A percentile compares a stretch with the other conserved stretches of the same genome.
These are phyloP conservation scores for Carposina sasakii DNA, from an alignment of 1,140 invertebrate species.

Conservation along the genomic window DNA sequence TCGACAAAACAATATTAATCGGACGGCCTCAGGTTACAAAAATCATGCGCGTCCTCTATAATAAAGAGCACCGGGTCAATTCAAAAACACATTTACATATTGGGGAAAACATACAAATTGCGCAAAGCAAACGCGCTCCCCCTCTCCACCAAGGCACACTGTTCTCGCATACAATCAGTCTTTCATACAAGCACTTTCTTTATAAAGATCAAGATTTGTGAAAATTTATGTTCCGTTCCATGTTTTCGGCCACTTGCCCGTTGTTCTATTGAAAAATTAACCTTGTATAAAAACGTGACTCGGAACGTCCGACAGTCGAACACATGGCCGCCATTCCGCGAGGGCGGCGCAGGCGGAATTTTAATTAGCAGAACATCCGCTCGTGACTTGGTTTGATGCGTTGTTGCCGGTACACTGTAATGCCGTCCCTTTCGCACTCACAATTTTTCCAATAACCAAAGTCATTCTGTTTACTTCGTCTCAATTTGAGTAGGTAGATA, in stretches of 20 bases:
- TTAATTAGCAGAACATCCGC: constrained; percentile 73
- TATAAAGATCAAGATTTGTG: constrained; percentile 43
- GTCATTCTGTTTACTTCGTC: too few relatives aligned
- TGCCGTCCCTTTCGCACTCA: constrained; percentile 44
- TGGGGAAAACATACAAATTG: constrained; percentile 41
- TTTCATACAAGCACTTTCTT: constrained; percentile 46
- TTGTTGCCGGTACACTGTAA: constrained; percentile 51
- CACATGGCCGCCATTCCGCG: constrained; percentile 71
- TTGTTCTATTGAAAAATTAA: constrained; percentile 59
- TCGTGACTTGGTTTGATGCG: constrained; percentile 61
- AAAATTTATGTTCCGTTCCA: constrained; percentile 38
- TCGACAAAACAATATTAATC: constrained; percentile 43
- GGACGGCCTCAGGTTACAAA: constrained; percentile 64
- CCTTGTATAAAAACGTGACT: constrained; percentile 69
- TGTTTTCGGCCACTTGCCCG: constrained; percentile 43
- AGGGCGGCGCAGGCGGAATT: constrained; percentile 71
- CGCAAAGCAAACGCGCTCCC: too few relatives aligned
- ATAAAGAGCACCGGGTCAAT: constrained; percentile 67
- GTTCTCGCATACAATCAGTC: constrained; percentile 55
- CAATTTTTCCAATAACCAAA: too few relatives aligned
- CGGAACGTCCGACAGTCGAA: constrained; percentile 67
- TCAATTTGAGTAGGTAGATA: too few relatives aligned
- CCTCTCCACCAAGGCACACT: constrained; percentile 30
- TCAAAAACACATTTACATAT: constrained; percentile 49
- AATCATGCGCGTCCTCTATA: constrained; percentile 50